These are phyloP conservation scores for Meloidogyne chitwoodi DNA, from an alignment of 1,140 invertebrate genomes.

Conservation along the genomic window DNA sequence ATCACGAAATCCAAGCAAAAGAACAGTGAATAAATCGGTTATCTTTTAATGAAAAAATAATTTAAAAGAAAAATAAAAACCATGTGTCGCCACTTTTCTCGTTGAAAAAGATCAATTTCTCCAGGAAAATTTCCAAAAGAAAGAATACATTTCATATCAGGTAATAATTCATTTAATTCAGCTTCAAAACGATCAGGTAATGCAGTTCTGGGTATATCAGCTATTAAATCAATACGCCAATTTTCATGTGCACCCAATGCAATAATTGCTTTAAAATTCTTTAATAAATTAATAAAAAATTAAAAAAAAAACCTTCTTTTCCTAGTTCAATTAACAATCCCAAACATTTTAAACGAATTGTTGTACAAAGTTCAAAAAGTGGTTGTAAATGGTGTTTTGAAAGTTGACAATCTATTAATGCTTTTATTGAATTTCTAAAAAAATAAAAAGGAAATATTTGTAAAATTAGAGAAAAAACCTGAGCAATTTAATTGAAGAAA, in stretches of 20 bases:
- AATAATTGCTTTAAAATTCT: conserved; percentile 45
- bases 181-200: conserved; percentile 58
- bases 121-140: conserved; percentile 41
- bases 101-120: conserved; percentile 51
- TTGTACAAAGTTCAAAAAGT: conserved; percentile 53
- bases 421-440: conserved; percentile 42
- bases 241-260: conserved; percentile 45
- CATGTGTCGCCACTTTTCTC: conserved; percentile 40
- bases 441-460: background rate
- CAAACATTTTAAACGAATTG: conserved; percentile 48
- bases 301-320: conserved; percentile 28
- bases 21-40: conserved; percentile 43
- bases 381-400: conserved; percentile 48
- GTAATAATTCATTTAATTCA: conserved; percentile 54
- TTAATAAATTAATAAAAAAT: no score
- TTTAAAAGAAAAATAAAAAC: background rate
- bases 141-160: conserved; percentile 43
- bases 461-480: conserved; percentile 12
- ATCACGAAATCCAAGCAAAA: conserved; percentile 45
- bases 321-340: conserved; percentile 36
- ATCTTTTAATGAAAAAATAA: conserved; percentile 21
- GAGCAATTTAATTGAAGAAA: conserved; percentile 36
- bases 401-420: conserved; percentile 49
- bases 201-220: conserved; percentile 45
- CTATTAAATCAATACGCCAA: conserved; percentile 51